Evolutionary conservation across 2,888 invertebrate genomes (phyloP).

Genomic region (Sminthurides aquaticus): DNA sequence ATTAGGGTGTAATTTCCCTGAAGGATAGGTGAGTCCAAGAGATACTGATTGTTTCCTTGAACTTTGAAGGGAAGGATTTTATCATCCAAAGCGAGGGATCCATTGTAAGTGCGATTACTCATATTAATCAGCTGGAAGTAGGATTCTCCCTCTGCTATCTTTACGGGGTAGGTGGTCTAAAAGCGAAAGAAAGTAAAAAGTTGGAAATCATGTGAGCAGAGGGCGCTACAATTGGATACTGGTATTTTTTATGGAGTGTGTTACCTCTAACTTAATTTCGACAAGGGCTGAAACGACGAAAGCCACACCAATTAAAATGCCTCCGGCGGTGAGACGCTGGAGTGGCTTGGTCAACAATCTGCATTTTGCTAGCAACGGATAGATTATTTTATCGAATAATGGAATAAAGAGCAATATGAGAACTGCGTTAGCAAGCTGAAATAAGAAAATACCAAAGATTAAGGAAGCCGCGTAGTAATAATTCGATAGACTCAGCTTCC

Average conservation of each 20-base stretch:
- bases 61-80: neutral
- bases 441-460: too few species aligned
- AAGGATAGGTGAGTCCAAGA: neutral
- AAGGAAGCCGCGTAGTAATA: too few species aligned
- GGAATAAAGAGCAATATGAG: slow-evolving; percentile 49
- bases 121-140: slow-evolving; percentile 57
- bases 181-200: too few species aligned
- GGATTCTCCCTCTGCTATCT: slow-evolving; percentile 42
- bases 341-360: slow-evolving; percentile 47
- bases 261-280: slow-evolving; percentile 48
- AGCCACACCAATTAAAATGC: slow-evolving; percentile 49
- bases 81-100: neutral
- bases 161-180: slow-evolving; percentile 41
- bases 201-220: too few species aligned
- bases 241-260: too few species aligned
- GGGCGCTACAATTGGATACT: too few species aligned
- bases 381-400: slow-evolving; percentile 48
- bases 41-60: neutral
- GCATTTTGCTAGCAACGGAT: slow-evolving; percentile 46
- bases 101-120: neutral
- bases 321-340: slow-evolving; percentile 51
- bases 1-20: neutral
- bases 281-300: slow-evolving; percentile 52
- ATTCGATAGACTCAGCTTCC: too few species aligned
- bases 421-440: slow-evolving; percentile 47